Percentiles rank a stretch among this genome's conserved stretches.
phyloP scores from a whole-genome alignment of 2,888 invertebrate genomes.

The Napeogenes sylphis region DNA sequence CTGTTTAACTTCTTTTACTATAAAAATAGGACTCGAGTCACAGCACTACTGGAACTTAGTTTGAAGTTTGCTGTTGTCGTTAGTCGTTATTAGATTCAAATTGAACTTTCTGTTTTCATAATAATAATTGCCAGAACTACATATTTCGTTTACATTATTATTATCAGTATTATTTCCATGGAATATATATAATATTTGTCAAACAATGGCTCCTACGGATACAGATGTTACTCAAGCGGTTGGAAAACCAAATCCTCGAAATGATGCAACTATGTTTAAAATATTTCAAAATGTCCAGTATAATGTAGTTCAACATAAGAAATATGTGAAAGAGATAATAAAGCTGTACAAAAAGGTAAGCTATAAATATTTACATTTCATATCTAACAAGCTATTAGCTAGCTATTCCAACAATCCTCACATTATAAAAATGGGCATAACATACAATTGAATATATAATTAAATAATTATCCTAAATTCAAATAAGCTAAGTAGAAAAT shows the following conservation, averaged over 20 bases:
- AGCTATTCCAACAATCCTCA: too few relatives aligned
- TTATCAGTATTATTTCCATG: neutral
- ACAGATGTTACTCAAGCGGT: conserved; percentile 42
- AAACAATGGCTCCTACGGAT: conserved; percentile 54
- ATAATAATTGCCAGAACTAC: neutral
- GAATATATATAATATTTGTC: neutral
- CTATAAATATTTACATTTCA: neutral
- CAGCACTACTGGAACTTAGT: too few relatives aligned
- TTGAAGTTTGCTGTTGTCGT: too few relatives aligned
- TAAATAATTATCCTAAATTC: too few relatives aligned
- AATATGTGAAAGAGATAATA: conserved; percentile 79
- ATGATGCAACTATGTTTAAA: conserved; percentile 66
- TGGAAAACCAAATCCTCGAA: conserved; percentile 62
- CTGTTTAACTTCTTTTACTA: too few relatives aligned
- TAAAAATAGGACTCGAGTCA: too few relatives aligned
- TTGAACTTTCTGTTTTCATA: too few relatives aligned
- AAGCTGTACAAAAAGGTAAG: conserved; percentile 80
- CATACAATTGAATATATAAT: too few relatives aligned
- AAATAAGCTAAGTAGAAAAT: too few relatives aligned
- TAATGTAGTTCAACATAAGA: conserved; percentile 81
- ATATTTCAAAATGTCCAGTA: conserved; percentile 81
- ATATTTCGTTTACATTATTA: neutral
- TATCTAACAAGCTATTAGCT: neutral
- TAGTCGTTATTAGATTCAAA: too few relatives aligned
- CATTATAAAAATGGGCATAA: too few relatives aligned